phyloP scores from a whole-genome alignment of 2,113 vertebrate genomes.

The Chaetops frenatus region DNA sequence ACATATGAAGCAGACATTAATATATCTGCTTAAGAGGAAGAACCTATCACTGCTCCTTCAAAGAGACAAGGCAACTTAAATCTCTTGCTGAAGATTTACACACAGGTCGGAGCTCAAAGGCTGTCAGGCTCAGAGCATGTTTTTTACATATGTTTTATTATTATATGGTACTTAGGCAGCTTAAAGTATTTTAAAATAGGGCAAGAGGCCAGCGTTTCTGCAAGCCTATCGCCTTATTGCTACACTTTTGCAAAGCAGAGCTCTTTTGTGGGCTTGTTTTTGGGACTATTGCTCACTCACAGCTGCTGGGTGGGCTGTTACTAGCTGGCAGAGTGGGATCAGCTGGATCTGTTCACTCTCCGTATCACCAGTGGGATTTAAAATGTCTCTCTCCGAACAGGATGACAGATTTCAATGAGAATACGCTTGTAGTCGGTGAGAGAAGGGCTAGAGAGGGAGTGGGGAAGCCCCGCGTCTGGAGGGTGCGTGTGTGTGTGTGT shows the following conservation, averaged over 20 bases:
- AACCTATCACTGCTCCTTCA: neutral
- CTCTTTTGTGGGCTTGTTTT: neutral
- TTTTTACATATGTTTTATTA: neutral
- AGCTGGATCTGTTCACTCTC: neutral
- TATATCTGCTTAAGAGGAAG: neutral
- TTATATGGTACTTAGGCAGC: neutral
- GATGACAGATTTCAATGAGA: neutral
- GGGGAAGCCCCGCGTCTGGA: neutral
- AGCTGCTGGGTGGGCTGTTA: neutral
- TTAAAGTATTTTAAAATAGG: neutral
- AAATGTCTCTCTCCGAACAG: neutral
- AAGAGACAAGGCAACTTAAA: neutral
- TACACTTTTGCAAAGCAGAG: neutral
- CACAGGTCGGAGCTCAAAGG: neutral
- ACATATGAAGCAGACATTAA: neutral
- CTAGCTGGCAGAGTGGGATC: neutral
- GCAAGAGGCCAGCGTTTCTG: neutral
- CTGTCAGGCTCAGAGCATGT: neutral
- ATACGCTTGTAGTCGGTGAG: neutral
- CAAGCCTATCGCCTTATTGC: neutral
- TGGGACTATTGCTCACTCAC: neutral
- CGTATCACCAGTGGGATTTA: neutral
- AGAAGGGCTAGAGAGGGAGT: neutral
- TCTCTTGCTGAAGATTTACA: neutral
- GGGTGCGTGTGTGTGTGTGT: fast-evolving